A percentile compares a stretch with the other conserved stretches of the same genome.
Conservation (phyloP, 2,888 invertebrate genomes). For the Torymus aiolomorphi region DNA sequence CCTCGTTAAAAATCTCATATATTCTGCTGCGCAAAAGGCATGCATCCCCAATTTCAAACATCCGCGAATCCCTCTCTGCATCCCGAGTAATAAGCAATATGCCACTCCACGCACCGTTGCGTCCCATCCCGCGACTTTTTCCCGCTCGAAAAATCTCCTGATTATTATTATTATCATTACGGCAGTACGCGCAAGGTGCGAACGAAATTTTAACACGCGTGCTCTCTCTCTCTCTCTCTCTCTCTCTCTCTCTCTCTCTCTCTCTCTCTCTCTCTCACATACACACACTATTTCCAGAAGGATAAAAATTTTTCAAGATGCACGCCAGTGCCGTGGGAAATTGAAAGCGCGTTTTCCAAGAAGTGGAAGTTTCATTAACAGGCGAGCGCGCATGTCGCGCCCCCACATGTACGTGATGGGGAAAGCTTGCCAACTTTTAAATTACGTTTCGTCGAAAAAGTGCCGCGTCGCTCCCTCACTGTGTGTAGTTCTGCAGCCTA, state of each 20-base stretch:
- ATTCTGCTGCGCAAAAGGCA: not conserved
- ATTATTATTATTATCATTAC: constrained; percentile 25
- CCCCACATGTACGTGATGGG: not conserved
- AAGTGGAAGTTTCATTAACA: constrained; percentile 71
- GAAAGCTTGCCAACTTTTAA: constrained; percentile 71
- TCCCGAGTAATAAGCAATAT: not conserved
- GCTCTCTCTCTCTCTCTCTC: no score
- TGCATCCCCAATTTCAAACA: not conserved
- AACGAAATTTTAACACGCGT: no score
- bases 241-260: no score
- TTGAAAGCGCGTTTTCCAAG: constrained; percentile 69
- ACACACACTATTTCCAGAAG: no score
- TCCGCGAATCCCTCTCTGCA: not conserved
- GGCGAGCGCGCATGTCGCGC: constrained; percentile 60
- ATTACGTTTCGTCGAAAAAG: constrained; percentile 71
- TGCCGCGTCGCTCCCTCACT: not conserved
- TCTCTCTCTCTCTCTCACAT: no score
- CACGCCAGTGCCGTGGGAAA: constrained; percentile 62
- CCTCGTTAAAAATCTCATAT: constrained; percentile 13
- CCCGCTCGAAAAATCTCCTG: not conserved
- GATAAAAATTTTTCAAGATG: constrained; percentile 40
- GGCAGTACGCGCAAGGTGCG: not conserved
- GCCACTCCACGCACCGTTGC: not conserved
- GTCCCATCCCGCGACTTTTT: not conserved
- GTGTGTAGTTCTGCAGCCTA: no score